These are phyloP conservation scores for rat (Rattus norvegicus) DNA, from an alignment of 2,113 vertebrate genomes.

Conservation along the genomic window DNA sequence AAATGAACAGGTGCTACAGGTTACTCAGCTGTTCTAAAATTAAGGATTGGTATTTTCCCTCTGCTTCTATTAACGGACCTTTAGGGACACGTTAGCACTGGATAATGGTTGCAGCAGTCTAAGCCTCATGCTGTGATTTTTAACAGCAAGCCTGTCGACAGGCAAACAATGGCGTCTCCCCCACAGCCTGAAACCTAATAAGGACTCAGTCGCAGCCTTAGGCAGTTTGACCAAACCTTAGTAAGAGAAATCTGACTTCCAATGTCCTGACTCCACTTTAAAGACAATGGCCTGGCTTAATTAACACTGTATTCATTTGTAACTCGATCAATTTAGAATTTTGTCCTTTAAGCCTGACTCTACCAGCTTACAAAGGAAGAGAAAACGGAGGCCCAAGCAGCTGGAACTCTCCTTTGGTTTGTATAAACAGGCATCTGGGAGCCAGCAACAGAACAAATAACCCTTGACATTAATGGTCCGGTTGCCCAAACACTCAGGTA, in stretches of 20 bases:
- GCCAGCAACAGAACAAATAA: slow-evolving; percentile 59
- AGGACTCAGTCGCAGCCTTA: slow-evolving; percentile 77
- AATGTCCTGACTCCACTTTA: slow-evolving; percentile 66
- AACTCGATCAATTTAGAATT: slow-evolving; percentile 71
- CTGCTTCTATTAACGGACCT: slow-evolving; percentile 83
- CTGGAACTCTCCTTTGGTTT: slow-evolving; percentile 59
- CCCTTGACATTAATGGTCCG: slow-evolving; percentile 20
- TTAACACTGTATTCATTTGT: slow-evolving; percentile 72
- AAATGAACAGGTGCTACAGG: slow-evolving; percentile 82
- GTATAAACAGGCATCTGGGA: slow-evolving; percentile 68
- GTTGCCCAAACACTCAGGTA: slow-evolving; percentile 46
- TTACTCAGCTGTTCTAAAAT: slow-evolving; percentile 81
- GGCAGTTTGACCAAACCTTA: slow-evolving; percentile 73
- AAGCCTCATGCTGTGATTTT: slow-evolving; percentile 85
- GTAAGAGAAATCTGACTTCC: slow-evolving; percentile 76
- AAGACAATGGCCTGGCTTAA: slow-evolving; percentile 79
- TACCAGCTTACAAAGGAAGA: slow-evolving; percentile 61
- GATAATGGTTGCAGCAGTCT: slow-evolving; percentile 83
- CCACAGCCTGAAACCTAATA: slow-evolving; percentile 68
- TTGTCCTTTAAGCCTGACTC: slow-evolving; percentile 71
- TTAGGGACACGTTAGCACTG: slow-evolving; percentile 79
- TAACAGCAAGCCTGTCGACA: slow-evolving; percentile 79
- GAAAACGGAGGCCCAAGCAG: slow-evolving; percentile 28
- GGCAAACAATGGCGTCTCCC: slow-evolving; percentile 78
- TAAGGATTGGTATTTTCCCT: slow-evolving; percentile 82